Evolutionary conservation across 2,888 invertebrate species (phyloP).

Genomic region (Achlya flavicornis): DNA sequence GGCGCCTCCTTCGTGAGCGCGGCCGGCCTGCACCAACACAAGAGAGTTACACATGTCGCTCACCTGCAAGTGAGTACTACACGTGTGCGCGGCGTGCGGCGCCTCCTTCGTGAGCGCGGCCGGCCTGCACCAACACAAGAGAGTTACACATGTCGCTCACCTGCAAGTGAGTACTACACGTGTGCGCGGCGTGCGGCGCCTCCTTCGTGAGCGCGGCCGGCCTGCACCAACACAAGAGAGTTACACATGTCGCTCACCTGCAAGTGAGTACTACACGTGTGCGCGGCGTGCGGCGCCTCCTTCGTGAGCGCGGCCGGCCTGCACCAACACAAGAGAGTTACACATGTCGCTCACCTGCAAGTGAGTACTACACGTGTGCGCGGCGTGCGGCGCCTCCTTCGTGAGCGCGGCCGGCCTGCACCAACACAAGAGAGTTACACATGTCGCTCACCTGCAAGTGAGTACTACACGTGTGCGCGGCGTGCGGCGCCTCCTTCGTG

Average conservation of each 20-base stretch:
- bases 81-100: conserved; percentile 66
- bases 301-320: conserved; percentile 67
- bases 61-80: conserved; percentile 39
- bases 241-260: conserved; percentile 44
- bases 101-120: conserved; percentile 66
- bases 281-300: conserved; percentile 64
- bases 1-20: conserved; percentile 70
- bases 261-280: conserved; percentile 52
- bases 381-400: conserved; percentile 67
- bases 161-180: conserved; percentile 44
- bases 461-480: conserved; percentile 55
- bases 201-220: conserved; percentile 69
- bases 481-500: conserved; percentile 71
- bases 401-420: conserved; percentile 65
- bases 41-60: conserved; percentile 49
- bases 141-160: conserved; percentile 46
- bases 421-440: conserved; percentile 59
- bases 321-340: conserved; percentile 59
- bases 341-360: conserved; percentile 40
- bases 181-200: conserved; percentile 66
- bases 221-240: conserved; percentile 60
- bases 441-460: conserved; percentile 39
- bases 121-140: conserved; percentile 65
- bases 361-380: conserved; percentile 57
- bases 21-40: conserved; percentile 63